Conservation (phyloP, 2,888 invertebrate species). For the Melolontha melolontha region DNA sequence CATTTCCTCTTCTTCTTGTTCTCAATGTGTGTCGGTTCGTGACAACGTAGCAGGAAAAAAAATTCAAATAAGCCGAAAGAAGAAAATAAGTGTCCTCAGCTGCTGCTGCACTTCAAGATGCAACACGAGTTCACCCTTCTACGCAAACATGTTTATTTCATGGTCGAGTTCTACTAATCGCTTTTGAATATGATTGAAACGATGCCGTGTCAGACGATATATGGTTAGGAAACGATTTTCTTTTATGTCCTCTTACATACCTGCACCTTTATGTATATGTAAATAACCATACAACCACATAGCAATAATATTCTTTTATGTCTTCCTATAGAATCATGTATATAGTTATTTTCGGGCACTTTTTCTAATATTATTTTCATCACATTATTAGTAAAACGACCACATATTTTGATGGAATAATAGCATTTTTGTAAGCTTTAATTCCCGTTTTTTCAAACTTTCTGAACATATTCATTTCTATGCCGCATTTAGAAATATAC, state of each 20-base stretch:
- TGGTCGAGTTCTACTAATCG: slow-evolving; percentile 43
- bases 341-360: no score
- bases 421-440: no score
- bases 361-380: no score
- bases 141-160: slow-evolving; percentile 43
- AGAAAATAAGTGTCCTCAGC: slow-evolving; percentile 40
- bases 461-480: no score
- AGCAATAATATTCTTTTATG: no score
- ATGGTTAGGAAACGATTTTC: slow-evolving; percentile 37
- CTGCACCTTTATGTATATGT: slow-evolving; percentile 6
- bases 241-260: slow-evolving; percentile 24
- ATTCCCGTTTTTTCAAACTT: no score
- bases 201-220: slow-evolving; percentile 33
- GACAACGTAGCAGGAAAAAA: not conserved
- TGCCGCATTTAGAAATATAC: no score
- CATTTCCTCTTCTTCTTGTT: slow-evolving; percentile 25
- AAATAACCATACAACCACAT: slow-evolving; percentile 5
- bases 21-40: slow-evolving; percentile 17
- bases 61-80: slow-evolving; percentile 28
- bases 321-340: no score
- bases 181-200: slow-evolving; percentile 46
- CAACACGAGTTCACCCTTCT: slow-evolving; percentile 37
- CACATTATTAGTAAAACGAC: no score
- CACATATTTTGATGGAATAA: no score
- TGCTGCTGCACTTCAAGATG: slow-evolving; percentile 44